phyloP scores from a whole-genome alignment of 2,113 vertebrate genomes.

The Syngnathoides biaculeatus region DNA sequence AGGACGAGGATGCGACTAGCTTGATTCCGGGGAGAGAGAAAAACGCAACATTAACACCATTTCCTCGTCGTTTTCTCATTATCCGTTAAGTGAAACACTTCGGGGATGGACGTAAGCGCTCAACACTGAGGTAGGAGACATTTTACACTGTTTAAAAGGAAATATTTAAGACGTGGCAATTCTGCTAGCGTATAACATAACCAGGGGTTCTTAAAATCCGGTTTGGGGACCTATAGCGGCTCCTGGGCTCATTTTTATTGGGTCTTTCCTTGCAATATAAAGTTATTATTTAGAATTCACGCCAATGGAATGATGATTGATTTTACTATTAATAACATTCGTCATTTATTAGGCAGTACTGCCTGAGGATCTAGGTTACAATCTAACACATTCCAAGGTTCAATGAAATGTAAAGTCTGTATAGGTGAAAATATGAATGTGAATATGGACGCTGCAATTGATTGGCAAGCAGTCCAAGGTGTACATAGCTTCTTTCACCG shows the following conservation, averaged over 20 bases:
- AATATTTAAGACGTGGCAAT: background rate
- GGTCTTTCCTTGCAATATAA: background rate
- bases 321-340: background rate
- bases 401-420: background rate
- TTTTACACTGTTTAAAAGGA: background rate
- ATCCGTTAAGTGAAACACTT: background rate
- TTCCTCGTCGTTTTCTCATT: background rate
- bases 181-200: background rate
- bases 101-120: slow-evolving; percentile 47
- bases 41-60: background rate
- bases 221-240: background rate
- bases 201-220: background rate
- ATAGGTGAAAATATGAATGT: too few relatives aligned
- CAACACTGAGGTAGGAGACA: slow-evolving; percentile 52
- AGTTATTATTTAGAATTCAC: background rate
- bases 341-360: background rate
- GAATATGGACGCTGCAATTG: background rate
- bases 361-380: background rate
- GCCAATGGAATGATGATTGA: background rate
- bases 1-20: slow-evolving; percentile 16
- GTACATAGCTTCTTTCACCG: background rate
- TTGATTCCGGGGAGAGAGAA: background rate
- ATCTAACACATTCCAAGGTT: background rate
- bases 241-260: background rate
- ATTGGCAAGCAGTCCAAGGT: background rate